Percentiles rank a stretch among this genome's conserved stretches.
Conservation (phyloP, 1,140 invertebrate species). For the Limonius californicus region DNA sequence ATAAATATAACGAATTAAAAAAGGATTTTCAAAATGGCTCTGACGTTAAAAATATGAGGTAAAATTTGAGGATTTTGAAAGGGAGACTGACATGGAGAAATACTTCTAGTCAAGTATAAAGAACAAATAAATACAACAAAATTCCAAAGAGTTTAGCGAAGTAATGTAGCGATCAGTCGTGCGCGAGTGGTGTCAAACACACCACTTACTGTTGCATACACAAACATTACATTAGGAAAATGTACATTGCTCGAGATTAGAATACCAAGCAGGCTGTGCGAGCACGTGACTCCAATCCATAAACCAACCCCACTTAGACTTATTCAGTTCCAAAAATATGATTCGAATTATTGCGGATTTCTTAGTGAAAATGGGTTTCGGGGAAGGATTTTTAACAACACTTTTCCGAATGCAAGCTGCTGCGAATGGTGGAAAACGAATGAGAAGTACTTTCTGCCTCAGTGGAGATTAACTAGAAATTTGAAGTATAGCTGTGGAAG, state of each 20-base stretch:
- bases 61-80: no score
- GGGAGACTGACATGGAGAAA: no score
- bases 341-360: slow-evolving; percentile 5
- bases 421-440: not conserved
- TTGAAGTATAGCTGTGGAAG: not conserved
- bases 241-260: slow-evolving; percentile 23
- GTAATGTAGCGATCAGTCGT: slow-evolving; percentile 23
- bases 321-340: slow-evolving; percentile 11
- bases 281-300: slow-evolving; percentile 28
- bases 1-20: no score
- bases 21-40: no score
- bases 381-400: slow-evolving; percentile 1
- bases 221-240: slow-evolving; percentile 39
- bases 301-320: slow-evolving; percentile 11
- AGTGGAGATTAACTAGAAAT: not conserved
- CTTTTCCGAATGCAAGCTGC: not conserved
- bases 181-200: slow-evolving; percentile 34
- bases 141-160: not conserved
- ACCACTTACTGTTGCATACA: slow-evolving; percentile 40
- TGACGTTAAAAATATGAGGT: no score
- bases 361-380: slow-evolving; percentile 10
- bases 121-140: not conserved
- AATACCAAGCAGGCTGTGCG: slow-evolving; percentile 4
- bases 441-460: not conserved
- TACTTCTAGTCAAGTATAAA: not conserved